A percentile compares a stretch with the other conserved stretches of the same genome.
phyloP scores from a whole-genome alignment of 2,113 vertebrate species.

The Corydoras sp. region DNA sequence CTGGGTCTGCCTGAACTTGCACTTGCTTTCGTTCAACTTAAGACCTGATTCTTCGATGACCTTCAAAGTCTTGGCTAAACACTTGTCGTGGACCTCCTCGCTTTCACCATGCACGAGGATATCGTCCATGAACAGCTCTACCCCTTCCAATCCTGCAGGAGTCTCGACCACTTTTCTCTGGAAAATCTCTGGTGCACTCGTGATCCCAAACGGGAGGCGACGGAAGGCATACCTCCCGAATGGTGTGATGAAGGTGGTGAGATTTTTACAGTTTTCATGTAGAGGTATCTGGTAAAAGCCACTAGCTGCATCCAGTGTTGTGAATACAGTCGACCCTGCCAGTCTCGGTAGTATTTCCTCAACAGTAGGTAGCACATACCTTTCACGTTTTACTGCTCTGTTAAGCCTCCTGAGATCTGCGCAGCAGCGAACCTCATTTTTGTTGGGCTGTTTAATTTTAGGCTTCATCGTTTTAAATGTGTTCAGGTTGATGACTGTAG shows the following conservation, averaged over 20 bases:
- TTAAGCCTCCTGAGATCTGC: neutral
- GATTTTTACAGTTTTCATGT: too few species aligned
- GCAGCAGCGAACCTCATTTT: too few species aligned
- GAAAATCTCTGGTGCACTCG: conserved; percentile 6
- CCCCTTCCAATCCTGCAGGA: neutral
- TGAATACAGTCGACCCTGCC: too few species aligned
- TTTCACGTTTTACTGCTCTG: too few species aligned
- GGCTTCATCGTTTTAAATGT: too few species aligned
- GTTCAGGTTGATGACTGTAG: too few species aligned
- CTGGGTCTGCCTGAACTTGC: too few species aligned
- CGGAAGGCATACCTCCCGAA: neutral
- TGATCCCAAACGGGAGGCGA: conserved; percentile 4
- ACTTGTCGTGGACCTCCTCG: neutral
- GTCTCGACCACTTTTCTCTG: neutral
- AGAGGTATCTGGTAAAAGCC: too few species aligned
- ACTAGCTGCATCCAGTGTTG: too few species aligned
- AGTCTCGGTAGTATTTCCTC: too few species aligned
- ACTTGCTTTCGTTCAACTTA: neutral
- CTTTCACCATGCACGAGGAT: neutral
- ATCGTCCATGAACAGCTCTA: conserved; percentile 14
- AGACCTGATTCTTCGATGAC: neutral
- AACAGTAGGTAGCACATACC: too few species aligned
- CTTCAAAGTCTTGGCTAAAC: neutral
- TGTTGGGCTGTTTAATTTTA: too few species aligned
- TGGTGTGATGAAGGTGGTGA: neutral